A percentile compares a stretch with the other conserved stretches of the same genome.
phyloP scores from a whole-genome alignment of 2,113 vertebrate genomes.

The Pogonocichla stellata region DNA sequence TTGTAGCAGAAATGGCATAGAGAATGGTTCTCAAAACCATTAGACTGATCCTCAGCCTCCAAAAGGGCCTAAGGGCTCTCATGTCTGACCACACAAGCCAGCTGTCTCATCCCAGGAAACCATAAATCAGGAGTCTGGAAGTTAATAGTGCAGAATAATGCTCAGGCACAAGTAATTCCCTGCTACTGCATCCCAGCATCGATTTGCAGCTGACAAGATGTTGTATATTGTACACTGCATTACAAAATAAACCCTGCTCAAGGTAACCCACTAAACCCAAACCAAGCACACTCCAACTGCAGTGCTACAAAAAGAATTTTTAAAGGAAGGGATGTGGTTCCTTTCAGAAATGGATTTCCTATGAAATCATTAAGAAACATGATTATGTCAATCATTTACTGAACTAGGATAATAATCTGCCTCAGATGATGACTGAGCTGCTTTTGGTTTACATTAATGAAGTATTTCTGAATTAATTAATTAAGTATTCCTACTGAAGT shows the following conservation, averaged over 20 bases:
- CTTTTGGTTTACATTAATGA: not conserved
- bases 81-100: not conserved
- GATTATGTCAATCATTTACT: not conserved
- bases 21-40: not conserved
- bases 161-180: not conserved
- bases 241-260: not conserved
- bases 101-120: not conserved
- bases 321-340: not conserved
- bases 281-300: not conserved
- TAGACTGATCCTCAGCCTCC: not conserved
- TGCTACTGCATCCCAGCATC: not conserved
- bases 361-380: not conserved
- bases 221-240: fast-evolving
- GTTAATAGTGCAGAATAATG: not conserved
- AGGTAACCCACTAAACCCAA: not conserved
- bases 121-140: not conserved
- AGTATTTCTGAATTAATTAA: not conserved
- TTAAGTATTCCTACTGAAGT: not conserved
- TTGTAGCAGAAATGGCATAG: not conserved
- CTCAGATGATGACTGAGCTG: not conserved
- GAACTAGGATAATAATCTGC: not conserved
- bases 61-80: not conserved
- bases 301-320: not conserved
- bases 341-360: not conserved
- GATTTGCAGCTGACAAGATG: not conserved